phyloP scores from a whole-genome alignment of 2,797 vertebrate genomes.

The Oryzias sinensis region DNA sequence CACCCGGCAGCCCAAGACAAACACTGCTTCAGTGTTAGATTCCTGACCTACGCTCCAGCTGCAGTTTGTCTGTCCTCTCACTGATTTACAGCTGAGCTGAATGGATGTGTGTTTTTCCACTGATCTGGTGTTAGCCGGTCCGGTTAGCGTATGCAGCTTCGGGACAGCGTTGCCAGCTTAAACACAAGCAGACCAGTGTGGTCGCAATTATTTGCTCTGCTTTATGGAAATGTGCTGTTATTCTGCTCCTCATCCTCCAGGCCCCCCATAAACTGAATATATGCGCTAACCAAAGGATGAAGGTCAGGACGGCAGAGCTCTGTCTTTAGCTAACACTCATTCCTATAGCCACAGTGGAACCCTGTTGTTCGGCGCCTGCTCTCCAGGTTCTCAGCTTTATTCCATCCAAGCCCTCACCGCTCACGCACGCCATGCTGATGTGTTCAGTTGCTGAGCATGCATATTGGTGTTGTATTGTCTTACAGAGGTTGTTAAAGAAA shows the following conservation, averaged over 20 bases:
- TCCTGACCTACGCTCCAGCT: conserved; percentile 16
- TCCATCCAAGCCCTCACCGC: conserved; percentile 17
- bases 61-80: conserved; percentile 29
- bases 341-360: conserved; percentile 42
- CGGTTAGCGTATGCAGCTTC: conserved; percentile 31
- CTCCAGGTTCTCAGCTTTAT: conserved; percentile 23
- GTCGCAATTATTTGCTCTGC: conserved; percentile 40
- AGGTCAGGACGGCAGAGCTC: conserved; percentile 39
- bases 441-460: too few species aligned
- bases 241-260: conserved; percentile 31
- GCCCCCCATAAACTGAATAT: conserved; percentile 36
- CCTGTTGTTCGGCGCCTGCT: conserved; percentile 15
- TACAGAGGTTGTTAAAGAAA: conserved; percentile 22
- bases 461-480: not conserved
- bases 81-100: conserved; percentile 27
- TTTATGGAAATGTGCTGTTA: conserved; percentile 44
- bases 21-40: conserved; percentile 29
- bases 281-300: conserved; percentile 40
- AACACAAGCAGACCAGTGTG: conserved; percentile 42
- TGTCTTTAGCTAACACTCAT: conserved; percentile 21
- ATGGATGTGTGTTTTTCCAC: conserved; percentile 32
- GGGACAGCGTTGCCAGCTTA: conserved; percentile 49
- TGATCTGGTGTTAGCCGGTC: conserved; percentile 25
- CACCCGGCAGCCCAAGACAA: conserved; percentile 37
- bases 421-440: conserved; percentile 5